phyloP scores from a whole-genome alignment of 2,797 vertebrate genomes.

The Pogonophryne albipinna region DNA sequence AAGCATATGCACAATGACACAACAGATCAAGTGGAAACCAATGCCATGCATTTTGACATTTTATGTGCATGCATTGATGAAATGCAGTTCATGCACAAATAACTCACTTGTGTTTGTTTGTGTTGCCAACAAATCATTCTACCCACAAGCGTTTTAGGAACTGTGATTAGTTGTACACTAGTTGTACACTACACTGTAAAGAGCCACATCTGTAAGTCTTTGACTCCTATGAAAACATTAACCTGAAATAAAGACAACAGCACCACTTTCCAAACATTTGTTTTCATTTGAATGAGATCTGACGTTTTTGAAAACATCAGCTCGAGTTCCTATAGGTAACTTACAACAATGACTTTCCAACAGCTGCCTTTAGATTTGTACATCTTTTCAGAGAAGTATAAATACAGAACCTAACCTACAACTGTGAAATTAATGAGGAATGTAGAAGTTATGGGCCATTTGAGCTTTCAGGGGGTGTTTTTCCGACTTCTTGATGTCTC shows the following conservation, averaged over 20 bases:
- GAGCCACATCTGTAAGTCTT: background rate
- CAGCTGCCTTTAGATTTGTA: slow-evolving; percentile 10
- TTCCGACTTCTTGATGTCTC: slow-evolving; percentile 1
- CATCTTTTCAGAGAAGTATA: slow-evolving; percentile 10
- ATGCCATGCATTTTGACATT: background rate
- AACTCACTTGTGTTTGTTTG: background rate
- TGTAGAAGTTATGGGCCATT: background rate
- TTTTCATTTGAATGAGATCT: slow-evolving; percentile 26
- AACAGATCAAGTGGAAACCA: no score
- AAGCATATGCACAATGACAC: background rate
- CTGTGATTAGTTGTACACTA: no score
- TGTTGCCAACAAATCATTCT: background rate
- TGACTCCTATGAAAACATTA: background rate
- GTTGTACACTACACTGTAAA: background rate
- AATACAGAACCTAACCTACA: slow-evolving; percentile 33
- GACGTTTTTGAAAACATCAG: background rate
- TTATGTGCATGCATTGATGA: background rate
- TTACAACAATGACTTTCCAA: background rate
- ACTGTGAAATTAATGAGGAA: slow-evolving; percentile 15
- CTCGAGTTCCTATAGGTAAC: background rate
- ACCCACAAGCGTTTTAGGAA: background rate
- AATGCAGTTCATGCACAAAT: background rate
- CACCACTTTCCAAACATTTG: slow-evolving; percentile 20
- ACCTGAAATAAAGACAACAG: slow-evolving; percentile 23
- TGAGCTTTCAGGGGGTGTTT: slow-evolving; percentile 20